Base-by-base conservation (phyloP, 2,888 invertebrate genomes). In the Athalia cordata region DNA sequence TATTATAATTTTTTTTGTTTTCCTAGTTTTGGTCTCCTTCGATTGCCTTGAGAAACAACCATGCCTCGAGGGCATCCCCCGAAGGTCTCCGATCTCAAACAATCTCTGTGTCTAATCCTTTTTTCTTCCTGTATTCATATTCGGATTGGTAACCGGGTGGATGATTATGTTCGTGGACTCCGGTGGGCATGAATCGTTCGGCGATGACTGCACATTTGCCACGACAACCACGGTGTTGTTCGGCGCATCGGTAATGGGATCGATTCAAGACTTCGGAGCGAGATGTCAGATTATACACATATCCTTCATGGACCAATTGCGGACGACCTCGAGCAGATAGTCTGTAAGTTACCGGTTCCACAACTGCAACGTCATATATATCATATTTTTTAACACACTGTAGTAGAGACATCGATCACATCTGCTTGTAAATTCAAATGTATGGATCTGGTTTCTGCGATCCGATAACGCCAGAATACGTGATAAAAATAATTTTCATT, bases 191-290 rank as follows among this genome's bases (percentile, higher is more conserved):
- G 64, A 87, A 87, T 52, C 84, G 83, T 64, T 87, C 87, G 4
- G 87, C 85, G 43, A 87, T 87, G 29, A 87, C 87, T 1, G 87
- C 87, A 66, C 87, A 87, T 81, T 87, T 87, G 74, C 87, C 87
- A 45, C 84, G 84, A 78, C 87, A 87, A 70, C 87, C 87, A 50
- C 87, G 86, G 82, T 87, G 87, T 61, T 87, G 87, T 66, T 87
- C 87, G 4, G 87, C 87, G 55, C 87, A 87, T 70, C 87, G 82
- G 57, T 87, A 87, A 75, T 87, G 87, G 76, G 86, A 87, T 45
- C 85, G 85, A 79, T 87, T 87, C 55, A 86, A 79, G 15, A 82
- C 82, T 80, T 85, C 84, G 4, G 87, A 86, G 6, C 87, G 86
- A 9, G 87, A 87, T 11, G 87, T 87, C 78, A 87, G 80, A 77